A percentile compares a stretch with the other conserved stretches of the same genome.
phyloP scores from a whole-genome alignment of 2,113 vertebrate species.

The Mobula hypostoma region DNA sequence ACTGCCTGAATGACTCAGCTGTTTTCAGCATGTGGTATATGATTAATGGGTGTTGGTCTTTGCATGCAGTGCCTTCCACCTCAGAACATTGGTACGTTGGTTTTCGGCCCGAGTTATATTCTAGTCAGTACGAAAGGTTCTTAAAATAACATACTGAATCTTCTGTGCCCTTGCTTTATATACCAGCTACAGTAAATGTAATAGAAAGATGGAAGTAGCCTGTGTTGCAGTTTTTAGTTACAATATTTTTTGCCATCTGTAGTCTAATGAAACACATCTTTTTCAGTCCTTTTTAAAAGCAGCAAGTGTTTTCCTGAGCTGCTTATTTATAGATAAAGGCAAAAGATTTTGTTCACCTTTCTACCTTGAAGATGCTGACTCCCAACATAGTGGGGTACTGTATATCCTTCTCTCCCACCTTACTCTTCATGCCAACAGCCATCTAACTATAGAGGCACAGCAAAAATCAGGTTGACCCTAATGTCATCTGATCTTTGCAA shows the following conservation, averaged over 20 bases:
- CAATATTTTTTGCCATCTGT: not conserved
- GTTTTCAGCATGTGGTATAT: conserved; percentile 24
- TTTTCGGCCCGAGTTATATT: conserved; percentile 10
- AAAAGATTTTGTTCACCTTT: not conserved
- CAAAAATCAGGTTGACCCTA: not conserved
- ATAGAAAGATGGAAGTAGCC: not conserved
- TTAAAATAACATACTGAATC: conserved; percentile 26
- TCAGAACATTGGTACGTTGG: conserved; percentile 19
- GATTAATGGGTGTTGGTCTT: conserved; percentile 19
- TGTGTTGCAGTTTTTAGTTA: conserved; percentile 22
- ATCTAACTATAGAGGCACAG: not conserved
- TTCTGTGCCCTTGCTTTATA: conserved; percentile 14
- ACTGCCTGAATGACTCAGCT: conserved; percentile 36
- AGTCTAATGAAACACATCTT: not conserved
- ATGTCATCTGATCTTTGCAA: not conserved
- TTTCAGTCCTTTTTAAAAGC: not conserved
- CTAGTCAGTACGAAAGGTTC: not conserved
- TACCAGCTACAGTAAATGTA: not conserved
- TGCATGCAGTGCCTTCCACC: not conserved
- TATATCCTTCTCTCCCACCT: not conserved
- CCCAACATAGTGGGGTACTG: not conserved
- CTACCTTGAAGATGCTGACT: not conserved
- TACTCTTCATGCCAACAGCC: not conserved
- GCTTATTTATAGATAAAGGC: not conserved
- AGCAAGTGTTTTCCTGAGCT: not conserved